A percentile compares a stretch with the other conserved stretches of the same genome.
Conservation (phyloP, 2,888 invertebrate genomes). For the Gandaritis pyraliata region DNA sequence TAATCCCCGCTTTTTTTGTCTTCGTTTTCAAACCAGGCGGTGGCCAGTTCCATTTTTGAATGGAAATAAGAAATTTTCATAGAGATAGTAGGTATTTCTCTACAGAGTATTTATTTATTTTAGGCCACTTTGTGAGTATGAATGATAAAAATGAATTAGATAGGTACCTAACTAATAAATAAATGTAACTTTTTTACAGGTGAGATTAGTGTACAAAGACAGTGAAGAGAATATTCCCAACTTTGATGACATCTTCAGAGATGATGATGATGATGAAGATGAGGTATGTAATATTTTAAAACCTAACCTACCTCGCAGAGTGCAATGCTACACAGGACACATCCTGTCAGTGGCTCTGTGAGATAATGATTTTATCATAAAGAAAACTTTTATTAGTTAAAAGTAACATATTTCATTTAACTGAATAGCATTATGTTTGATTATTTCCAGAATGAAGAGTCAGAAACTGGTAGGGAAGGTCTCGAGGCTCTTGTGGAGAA, state of each 20-base stretch:
- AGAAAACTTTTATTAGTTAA: neutral
- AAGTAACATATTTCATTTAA: neutral
- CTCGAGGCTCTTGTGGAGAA: slow-evolving; percentile 85
- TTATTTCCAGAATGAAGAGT: slow-evolving; percentile 61
- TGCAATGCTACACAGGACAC: neutral
- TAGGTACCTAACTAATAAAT: no score
- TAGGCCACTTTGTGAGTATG: no score
- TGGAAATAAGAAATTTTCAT: no score
- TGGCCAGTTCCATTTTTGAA: no score
- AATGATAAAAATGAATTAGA: no score
- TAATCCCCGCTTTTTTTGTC: no score
- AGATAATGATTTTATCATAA: no score
- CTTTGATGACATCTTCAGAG: slow-evolving; percentile 94
- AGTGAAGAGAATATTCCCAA: slow-evolving; percentile 92
- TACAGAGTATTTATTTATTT: no score
- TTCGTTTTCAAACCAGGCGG: no score
- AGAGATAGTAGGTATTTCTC: no score
- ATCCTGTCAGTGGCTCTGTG: no score
- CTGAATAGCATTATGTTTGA: neutral
- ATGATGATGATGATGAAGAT: slow-evolving; percentile 84
- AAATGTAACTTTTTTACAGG: slow-evolving; percentile 56
- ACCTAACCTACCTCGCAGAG: no score
- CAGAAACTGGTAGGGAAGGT: slow-evolving; percentile 68
- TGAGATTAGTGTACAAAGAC: slow-evolving; percentile 84
- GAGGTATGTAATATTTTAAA: slow-evolving; percentile 40